Conservation (phyloP, 2,113 vertebrate species). For the Tychaedon coryphoeus region DNA sequence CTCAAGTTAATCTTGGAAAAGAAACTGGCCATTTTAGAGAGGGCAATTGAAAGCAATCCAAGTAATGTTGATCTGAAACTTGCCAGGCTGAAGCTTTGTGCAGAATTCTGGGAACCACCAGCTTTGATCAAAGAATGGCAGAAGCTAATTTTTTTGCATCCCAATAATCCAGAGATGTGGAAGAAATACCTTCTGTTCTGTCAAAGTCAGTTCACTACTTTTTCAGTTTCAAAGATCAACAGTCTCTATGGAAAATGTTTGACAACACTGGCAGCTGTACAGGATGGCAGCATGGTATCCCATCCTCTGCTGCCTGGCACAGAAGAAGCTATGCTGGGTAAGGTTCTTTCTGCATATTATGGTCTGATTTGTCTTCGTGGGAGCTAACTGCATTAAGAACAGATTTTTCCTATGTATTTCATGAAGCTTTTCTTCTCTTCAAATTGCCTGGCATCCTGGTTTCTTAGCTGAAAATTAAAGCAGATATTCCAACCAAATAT, state of each 20-base stretch:
- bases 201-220: conserved; percentile 94
- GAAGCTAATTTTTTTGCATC: conserved; percentile 93
- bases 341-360: not conserved
- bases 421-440: not conserved
- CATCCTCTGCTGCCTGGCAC: conserved; percentile 86
- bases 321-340: conserved; percentile 90
- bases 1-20: conserved; percentile 85
- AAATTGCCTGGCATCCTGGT: not conserved
- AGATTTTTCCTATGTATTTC: not conserved
- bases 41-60: conserved; percentile 87
- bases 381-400: not conserved
- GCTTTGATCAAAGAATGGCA: conserved; percentile 91
- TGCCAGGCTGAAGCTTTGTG: conserved; percentile 82
- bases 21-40: conserved; percentile 90
- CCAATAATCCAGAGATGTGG: conserved; percentile 90
- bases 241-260: conserved; percentile 89
- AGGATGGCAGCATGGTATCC: conserved; percentile 90
- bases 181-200: conserved; percentile 88
- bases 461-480: not conserved
- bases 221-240: conserved; percentile 86
- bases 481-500: not conserved
- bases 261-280: conserved; percentile 86
- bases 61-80: conserved; percentile 85
- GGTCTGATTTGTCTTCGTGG: not conserved
- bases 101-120: conserved; percentile 89